A percentile compares a stretch with the other conserved stretches of the same genome.
These are phyloP conservation scores for Lobophora halterata DNA, from an alignment of 2,888 invertebrate genomes.

Conservation along the genomic window DNA sequence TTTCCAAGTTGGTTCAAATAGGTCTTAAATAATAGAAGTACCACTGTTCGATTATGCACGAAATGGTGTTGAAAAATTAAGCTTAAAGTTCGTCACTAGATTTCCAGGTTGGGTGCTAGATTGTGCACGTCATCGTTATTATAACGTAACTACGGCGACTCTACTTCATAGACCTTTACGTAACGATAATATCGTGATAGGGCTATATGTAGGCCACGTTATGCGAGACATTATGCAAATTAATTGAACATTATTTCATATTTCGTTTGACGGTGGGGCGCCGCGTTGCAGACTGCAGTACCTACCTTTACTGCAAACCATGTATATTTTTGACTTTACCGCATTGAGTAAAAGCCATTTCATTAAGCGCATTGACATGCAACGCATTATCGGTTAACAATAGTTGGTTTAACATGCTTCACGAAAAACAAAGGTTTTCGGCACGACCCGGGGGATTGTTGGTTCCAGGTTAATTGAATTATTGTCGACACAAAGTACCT, in stretches of 20 bases:
- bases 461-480: constrained; percentile 37
- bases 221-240: constrained; percentile 54
- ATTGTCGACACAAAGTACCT: constrained; percentile 20
- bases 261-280: constrained; percentile 51
- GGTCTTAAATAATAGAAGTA: too few species aligned
- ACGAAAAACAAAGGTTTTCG: constrained; percentile 41
- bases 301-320: constrained; percentile 16
- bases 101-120: constrained; percentile 12
- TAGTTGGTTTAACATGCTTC: constrained; percentile 46
- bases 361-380: constrained; percentile 62
- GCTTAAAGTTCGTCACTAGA: too few species aligned
- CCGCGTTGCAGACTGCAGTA: constrained; percentile 41
- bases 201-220: constrained; percentile 44
- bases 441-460: constrained; percentile 18
- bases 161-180: constrained; percentile 32
- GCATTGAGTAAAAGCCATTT: constrained; percentile 37
- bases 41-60: too few species aligned
- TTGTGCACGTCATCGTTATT: constrained; percentile 3
- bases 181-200: constrained; percentile 45
- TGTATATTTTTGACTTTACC: constrained; percentile 21
- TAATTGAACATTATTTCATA: constrained; percentile 50
- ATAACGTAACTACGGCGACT: constrained; percentile 17
- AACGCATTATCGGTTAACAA: constrained; percentile 57
- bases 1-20: too few species aligned
- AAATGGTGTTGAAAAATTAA: too few species aligned